A percentile compares a stretch with the other conserved stretches of the same genome.
phyloP scores from a whole-genome alignment of 2,113 vertebrate species.

The Turdus rufiventris region DNA sequence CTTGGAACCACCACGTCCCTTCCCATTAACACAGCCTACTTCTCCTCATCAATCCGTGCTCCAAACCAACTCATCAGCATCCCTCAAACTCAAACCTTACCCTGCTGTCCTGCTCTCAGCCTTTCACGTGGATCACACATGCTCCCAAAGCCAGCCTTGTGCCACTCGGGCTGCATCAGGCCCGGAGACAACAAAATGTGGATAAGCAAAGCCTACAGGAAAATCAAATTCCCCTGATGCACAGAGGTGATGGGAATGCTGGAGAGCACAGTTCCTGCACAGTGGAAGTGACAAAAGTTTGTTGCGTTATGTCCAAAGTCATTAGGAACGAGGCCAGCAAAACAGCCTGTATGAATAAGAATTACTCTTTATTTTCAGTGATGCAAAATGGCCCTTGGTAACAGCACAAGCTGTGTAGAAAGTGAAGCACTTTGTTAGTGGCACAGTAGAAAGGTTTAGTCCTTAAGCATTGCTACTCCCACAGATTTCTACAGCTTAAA shows the following conservation, averaged over 20 bases:
- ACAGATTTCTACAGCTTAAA: background rate
- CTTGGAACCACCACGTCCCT: background rate
- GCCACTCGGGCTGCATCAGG: background rate
- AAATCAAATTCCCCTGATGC: background rate
- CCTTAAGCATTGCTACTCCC: background rate
- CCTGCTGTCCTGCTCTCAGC: background rate
- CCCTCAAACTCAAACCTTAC: background rate
- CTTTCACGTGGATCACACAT: fast-evolving
- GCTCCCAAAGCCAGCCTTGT: background rate
- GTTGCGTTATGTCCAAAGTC: background rate
- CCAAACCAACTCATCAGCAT: background rate
- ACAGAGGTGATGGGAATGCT: background rate
- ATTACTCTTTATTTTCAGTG: background rate
- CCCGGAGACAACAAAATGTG: background rate
- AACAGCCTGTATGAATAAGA: background rate
- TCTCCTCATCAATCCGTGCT: background rate
- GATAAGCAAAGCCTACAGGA: background rate
- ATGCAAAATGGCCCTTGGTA: background rate
- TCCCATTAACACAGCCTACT: background rate
- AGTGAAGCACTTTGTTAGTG: background rate
- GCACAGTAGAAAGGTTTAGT: background rate
- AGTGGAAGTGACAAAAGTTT: background rate
- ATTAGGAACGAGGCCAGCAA: background rate
- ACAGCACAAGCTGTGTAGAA: background rate
- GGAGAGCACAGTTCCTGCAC: background rate